phyloP scores from a whole-genome alignment of 2,797 vertebrate genomes.

The Acipenser oxyrinchus region DNA sequence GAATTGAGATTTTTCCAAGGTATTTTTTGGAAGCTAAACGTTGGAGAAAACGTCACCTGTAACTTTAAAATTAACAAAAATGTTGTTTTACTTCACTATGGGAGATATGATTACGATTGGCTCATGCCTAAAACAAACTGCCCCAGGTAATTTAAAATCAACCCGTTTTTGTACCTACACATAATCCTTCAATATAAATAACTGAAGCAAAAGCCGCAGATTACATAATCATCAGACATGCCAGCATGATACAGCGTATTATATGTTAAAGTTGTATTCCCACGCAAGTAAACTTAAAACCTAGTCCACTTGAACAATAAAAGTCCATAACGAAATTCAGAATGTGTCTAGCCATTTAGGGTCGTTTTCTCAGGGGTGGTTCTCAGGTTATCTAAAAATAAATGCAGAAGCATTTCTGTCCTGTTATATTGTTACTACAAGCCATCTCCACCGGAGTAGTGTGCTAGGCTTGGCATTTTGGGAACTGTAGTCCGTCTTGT shows the following conservation, averaged over 20 bases:
- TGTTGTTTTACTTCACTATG: too few species aligned
- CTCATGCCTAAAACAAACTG: too few species aligned
- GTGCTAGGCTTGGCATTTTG: conserved; percentile 40
- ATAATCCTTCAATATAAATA: conserved; percentile 1
- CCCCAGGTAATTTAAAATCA: too few species aligned
- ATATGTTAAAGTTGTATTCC: conserved; percentile 10
- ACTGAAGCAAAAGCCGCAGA: conserved; percentile 11
- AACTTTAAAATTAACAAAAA: too few species aligned
- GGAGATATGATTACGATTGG: too few species aligned
- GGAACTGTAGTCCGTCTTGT: conserved; percentile 53
- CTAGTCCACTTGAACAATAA: background rate
- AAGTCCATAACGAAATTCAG: background rate
- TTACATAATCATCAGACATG: conserved; percentile 6
- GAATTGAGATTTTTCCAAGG: too few species aligned
- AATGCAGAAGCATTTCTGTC: conserved; percentile 32
- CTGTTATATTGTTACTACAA: conserved; percentile 44
- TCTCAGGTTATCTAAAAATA: conserved; percentile 41
- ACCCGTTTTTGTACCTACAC: too few species aligned
- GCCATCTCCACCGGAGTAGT: conserved; percentile 39
- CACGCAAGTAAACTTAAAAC: background rate
- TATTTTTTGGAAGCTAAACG: too few species aligned
- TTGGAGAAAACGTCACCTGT: too few species aligned
- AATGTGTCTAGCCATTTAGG: conserved; percentile 1
- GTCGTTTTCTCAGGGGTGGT: conserved; percentile 14
- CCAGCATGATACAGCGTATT: background rate